Evolutionary conservation across 2,113 vertebrate species (phyloP).

Genomic region (Leucoraja erinaceus): DNA sequence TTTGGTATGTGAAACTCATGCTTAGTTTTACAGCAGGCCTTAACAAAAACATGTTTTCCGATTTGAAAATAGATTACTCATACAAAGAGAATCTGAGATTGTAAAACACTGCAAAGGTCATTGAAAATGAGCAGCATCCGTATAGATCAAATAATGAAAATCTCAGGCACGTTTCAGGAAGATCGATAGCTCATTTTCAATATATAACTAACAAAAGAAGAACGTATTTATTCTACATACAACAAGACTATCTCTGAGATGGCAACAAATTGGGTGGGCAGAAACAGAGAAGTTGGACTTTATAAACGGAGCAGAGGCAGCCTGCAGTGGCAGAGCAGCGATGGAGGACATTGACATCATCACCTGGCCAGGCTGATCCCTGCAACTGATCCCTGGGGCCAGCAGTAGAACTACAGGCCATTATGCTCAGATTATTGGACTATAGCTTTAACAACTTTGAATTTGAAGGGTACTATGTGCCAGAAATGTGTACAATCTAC

Average conservation of each 20-base stretch:
- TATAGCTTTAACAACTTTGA: no score
- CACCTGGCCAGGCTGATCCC: no score
- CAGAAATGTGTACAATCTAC: no score
- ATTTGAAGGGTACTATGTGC: no score
- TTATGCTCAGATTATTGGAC: no score
- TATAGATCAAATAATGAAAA: background rate
- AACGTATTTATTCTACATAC: background rate
- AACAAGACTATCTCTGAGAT: background rate
- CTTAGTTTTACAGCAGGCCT: background rate
- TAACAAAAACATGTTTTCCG: no score
- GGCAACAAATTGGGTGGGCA: background rate
- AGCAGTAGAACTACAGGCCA: no score
- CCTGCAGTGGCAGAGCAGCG: no score
- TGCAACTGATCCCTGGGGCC: no score
- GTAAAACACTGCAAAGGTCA: background rate
- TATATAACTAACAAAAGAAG: background rate
- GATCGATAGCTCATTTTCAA: background rate
- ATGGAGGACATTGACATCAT: no score
- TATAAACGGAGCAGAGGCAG: no score
- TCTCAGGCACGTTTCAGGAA: background rate
- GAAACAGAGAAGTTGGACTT: background rate
- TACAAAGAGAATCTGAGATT: background rate
- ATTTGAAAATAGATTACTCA: no score
- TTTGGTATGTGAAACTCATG: background rate
- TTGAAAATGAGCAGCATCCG: background rate